phyloP scores from a whole-genome alignment of 2,797 vertebrate genomes.

The Lepilemur septentrionalis region DNA sequence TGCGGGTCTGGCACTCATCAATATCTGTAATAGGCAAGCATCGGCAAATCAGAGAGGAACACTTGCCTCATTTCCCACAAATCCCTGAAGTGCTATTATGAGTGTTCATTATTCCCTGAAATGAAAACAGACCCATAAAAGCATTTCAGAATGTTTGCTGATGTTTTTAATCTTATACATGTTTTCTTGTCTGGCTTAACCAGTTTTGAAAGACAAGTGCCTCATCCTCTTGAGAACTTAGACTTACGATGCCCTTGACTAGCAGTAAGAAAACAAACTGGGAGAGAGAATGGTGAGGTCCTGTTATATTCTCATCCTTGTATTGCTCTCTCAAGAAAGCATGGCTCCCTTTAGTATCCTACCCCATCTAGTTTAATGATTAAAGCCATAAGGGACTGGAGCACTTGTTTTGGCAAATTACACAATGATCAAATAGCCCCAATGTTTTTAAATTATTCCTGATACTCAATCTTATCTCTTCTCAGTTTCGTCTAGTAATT shows the following conservation, averaged over 20 bases:
- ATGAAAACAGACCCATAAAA: constrained; percentile 47
- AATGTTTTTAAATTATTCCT: constrained; percentile 56
- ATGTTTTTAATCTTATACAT: neutral
- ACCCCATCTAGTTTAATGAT: constrained; percentile 52
- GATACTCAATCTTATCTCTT: constrained; percentile 63
- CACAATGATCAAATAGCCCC: constrained; percentile 42
- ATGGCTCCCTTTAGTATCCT: neutral
- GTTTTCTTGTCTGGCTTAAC: constrained; percentile 5
- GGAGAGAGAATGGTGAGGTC: neutral
- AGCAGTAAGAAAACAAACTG: neutral
- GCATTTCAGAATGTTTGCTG: constrained; percentile 12
- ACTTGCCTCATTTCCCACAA: constrained; percentile 10
- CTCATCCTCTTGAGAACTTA: constrained; percentile 15
- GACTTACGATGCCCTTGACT: neutral
- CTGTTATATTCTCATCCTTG: neutral
- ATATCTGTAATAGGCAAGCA: constrained; percentile 89
- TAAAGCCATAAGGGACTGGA: constrained; percentile 48
- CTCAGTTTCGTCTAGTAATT: constrained; percentile 54
- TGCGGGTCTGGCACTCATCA: constrained; percentile 94
- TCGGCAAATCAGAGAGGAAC: constrained; percentile 55
- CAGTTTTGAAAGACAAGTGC: constrained; percentile 30
- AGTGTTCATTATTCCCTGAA: neutral
- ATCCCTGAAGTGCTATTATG: constrained; percentile 35
- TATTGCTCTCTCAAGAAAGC: neutral
- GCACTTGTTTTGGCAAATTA: constrained; percentile 59